Conservation (phyloP, 2,888 invertebrate species). For the Ophraella communa region DNA sequence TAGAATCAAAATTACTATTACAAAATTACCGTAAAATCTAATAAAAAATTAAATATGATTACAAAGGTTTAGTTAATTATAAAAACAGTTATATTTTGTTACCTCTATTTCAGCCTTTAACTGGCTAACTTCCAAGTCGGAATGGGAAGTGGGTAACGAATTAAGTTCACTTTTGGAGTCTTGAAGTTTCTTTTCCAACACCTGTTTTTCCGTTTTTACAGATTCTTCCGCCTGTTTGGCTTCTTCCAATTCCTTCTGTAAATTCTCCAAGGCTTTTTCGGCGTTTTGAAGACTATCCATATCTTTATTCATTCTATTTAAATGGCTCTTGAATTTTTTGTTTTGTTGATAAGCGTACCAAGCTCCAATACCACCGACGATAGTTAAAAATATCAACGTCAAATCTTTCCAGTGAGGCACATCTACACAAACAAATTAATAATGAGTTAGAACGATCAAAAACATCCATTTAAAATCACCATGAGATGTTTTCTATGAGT, state of each 20-base stretch:
- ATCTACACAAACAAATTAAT: slow-evolving; percentile 46
- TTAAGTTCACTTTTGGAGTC: slow-evolving; percentile 73
- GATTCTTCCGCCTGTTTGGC: slow-evolving; percentile 84
- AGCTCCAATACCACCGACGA: slow-evolving; percentile 85
- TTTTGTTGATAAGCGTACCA: slow-evolving; percentile 94
- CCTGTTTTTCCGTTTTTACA: slow-evolving; percentile 80
- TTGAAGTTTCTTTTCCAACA: slow-evolving; percentile 79
- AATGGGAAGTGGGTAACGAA: slow-evolving; percentile 74
- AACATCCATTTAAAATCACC: no score
- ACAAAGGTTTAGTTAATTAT: no score
- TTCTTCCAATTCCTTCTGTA: slow-evolving; percentile 84
- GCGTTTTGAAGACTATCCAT: slow-evolving; percentile 92
- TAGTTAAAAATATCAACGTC: slow-evolving; percentile 80
- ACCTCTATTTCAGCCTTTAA: slow-evolving; percentile 86
- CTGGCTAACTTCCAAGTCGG: slow-evolving; percentile 81
- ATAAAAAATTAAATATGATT: no score
- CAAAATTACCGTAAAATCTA: no score
- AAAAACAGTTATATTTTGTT: slow-evolving; percentile 32
- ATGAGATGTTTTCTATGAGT: no score
- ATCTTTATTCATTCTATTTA: slow-evolving; percentile 91
- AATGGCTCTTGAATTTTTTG: slow-evolving; percentile 83
- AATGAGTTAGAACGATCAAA: slow-evolving; percentile 1
- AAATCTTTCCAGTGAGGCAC: slow-evolving; percentile 80
- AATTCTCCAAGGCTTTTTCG: slow-evolving; percentile 83
- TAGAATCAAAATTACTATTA: no score